Conservation (phyloP, 2,113 vertebrate genomes). For the Charina bottae region DNA sequence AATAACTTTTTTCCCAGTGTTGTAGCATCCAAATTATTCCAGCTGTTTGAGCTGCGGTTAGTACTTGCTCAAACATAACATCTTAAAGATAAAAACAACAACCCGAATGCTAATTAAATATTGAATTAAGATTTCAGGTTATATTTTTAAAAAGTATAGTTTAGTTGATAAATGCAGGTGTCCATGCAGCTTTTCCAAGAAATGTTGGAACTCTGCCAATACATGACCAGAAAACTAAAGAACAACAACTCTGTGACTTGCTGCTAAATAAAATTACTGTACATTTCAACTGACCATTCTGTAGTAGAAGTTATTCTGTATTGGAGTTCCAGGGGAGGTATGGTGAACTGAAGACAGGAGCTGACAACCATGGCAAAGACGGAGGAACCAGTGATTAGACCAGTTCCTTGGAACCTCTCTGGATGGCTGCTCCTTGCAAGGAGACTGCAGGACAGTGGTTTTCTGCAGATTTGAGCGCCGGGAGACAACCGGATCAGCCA, state of each 20-base stretch:
- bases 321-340: no score
- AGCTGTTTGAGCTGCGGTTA: conserved; percentile 20
- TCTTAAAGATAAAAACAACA: conserved; percentile 25
- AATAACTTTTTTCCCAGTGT: background rate
- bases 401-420: background rate
- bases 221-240: conserved; percentile 2
- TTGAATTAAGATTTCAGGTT: background rate
- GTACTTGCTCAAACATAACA: conserved; percentile 5
- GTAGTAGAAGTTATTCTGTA: background rate
- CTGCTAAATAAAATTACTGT: background rate
- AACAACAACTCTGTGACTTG: background rate
- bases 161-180: background rate
- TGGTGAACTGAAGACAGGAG: background rate
- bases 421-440: background rate
- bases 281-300: background rate
- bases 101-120: conserved; percentile 3
- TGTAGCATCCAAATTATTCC: background rate
- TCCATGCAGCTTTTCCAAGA: background rate
- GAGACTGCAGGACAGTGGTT: background rate
- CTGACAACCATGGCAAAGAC: background rate
- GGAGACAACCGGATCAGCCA: background rate
- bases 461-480: background rate
- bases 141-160: background rate
- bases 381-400: background rate
- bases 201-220: background rate